Evolutionary conservation across 2,797 vertebrate genomes (phyloP), one percentile per base, ranked within the genome.

Genomic region (Hydrolagus colliei): DNA sequence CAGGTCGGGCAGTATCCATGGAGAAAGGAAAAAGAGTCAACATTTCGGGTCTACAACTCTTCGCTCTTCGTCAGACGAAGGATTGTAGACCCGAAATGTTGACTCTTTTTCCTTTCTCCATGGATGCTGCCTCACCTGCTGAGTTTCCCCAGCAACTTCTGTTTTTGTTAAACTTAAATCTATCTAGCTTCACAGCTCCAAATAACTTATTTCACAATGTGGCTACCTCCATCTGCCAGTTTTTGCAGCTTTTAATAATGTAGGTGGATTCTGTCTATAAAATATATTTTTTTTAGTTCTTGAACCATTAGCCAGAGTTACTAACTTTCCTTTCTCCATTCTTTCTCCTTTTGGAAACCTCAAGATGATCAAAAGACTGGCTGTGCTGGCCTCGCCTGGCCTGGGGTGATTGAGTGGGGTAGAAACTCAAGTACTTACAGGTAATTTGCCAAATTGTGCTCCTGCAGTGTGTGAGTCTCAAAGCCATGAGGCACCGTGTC

Each of bases 401-500:
- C 0, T n/a, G 3, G 22, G 72, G 22, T 85, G 87, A 87, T 0
- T 0, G 0, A 72, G 62, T 0, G 86, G 18, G 35, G 84, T 3
- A 0, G 18, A 68, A 85, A 72, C 77, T 62, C 13, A 32, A 62
- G 14, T 90, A 96, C 97, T 98, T 90, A 98, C 97, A 98, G 92
- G 93, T 98, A 98, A 92, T 98, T 98, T 89, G 97, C 97, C 89
- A 98, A 90, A 91, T 98, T 98, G 96, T 98, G 97, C 91, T 98
- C 97, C 93, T 98, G 97, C 65, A 98, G 91, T 0, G 97, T 98
- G 92, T 98, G 97, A 22, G 97, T 98, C 92, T 98, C 97, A 90
- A 98, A 98, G 90, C 97, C 97, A 3, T 98, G 97, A 63, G 97
- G 97, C 85, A 98, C 97, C 0, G 97, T 98, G 91, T 98, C 97